Percentiles rank a stretch among this genome's conserved stretches.
These are phyloP conservation scores for Coecobrya sp. DNA, from an alignment of 2,888 invertebrate species.

Conservation along the genomic window DNA sequence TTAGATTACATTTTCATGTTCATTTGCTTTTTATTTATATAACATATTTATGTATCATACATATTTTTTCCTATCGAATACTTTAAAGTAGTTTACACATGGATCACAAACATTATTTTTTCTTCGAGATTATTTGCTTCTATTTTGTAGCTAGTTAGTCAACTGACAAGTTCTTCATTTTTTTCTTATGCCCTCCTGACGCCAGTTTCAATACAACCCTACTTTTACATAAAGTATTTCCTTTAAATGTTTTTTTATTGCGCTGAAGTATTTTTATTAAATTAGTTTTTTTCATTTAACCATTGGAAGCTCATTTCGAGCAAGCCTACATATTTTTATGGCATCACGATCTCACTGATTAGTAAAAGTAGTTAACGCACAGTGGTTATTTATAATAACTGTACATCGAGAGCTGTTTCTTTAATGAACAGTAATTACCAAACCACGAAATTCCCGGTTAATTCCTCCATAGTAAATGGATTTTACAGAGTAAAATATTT, in stretches of 20 bases:
- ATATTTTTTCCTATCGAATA: constrained; percentile 8
- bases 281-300: background rate
- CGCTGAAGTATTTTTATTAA: background rate
- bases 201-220: background rate
- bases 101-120: background rate
- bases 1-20: background rate
- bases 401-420: no score
- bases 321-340: background rate
- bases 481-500: no score
- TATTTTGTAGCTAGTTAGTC: background rate
- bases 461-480: no score
- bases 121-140: constrained; percentile 62
- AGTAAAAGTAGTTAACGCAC: background rate
- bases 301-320: constrained; percentile 24
- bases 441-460: no score
- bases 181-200: background rate
- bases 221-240: background rate
- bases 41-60: background rate
- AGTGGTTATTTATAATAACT: no score
- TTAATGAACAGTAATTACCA: no score
- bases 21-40: background rate
- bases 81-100: constrained; percentile 41
- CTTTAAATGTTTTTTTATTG: background rate
- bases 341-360: background rate
- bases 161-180: background rate